Evolutionary conservation across 2,888 invertebrate genomes (phyloP), one percentile per base, ranked within the genome.

Genomic region (Mantis religiosa): DNA sequence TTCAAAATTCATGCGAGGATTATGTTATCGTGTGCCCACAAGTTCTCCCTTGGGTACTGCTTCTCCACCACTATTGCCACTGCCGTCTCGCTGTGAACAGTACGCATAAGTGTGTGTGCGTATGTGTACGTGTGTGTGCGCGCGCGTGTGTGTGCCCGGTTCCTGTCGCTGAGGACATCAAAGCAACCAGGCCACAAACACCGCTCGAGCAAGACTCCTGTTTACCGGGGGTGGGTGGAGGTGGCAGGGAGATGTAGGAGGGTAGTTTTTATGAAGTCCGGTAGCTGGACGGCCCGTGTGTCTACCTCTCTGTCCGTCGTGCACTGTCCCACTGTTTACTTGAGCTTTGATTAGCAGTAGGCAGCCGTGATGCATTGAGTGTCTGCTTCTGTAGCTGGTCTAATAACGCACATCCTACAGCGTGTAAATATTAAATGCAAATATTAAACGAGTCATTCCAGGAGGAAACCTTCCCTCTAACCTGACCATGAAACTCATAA

Each of bases 381-480:
- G 54, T 15, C 54, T 71, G 25, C 15, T 71, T 71, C 54, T 71
- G 54, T 71, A 71, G 54, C 87, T 81, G 34, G 87, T 87, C 87
- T 87, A 87, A 87, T 87, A 87, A 87, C 82, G 87, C 34, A 71
- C 54, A 30, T 82, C 87, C 87, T 87, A n/a, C 82, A 87, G 82
- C 87, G 82, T 87, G 87, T 87, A 87, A 87, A 87, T 87, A 87
- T 87, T 87, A 87, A 87, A 87, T 87, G 87, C 82, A 87, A 87
- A 87, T 87, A 87, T 82, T 87, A 87, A 30, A 87, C 82, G 87
- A 82, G 20, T 71, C 54, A 71, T 71, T 71, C 6, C 20, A 71
- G 20, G 6, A 71, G 54, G 54, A 71, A 71, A 6, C 54, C 54
- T 71, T 71, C 25, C 82, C 34, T 12, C 14, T n/a, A 71, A 81